Evolutionary conservation across 2,888 invertebrate genomes (phyloP).

Genomic region (Mechanitis messenoides): DNA sequence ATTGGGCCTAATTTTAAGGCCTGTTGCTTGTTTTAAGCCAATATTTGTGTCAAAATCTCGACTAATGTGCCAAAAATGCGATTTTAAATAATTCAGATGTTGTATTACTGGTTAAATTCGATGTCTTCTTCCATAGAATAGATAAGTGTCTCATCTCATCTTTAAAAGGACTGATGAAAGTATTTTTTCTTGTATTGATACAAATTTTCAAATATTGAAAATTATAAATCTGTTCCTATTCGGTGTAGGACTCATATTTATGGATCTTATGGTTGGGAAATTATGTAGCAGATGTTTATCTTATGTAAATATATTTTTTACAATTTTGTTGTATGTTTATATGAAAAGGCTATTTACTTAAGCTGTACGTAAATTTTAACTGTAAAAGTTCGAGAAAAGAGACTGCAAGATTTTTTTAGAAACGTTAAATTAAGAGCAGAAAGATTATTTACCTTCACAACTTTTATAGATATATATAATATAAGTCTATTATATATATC

Average conservation of each 20-base stretch:
- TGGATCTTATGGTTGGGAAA: conserved; percentile 7
- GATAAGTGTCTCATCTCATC: conserved; percentile 5
- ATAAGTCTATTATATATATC: too few relatives aligned
- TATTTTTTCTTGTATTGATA: background rate
- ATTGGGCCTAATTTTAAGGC: conserved; percentile 38
- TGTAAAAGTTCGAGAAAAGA: conserved; percentile 20
- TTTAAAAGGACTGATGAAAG: background rate
- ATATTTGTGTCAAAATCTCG: conserved; percentile 32
- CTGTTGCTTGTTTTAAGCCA: conserved; percentile 30
- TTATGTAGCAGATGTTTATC: conserved; percentile 15
- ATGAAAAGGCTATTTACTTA: conserved; percentile 11
- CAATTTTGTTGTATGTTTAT: conserved; percentile 19
- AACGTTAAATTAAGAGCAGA: conserved; percentile 12
- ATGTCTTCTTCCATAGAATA: conserved; percentile 4
- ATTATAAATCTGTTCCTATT: conserved; percentile 20
- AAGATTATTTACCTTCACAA: conserved; percentile 1
- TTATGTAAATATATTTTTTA: conserved; percentile 21
- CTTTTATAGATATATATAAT: background rate
- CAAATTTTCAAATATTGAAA: conserved; percentile 2
- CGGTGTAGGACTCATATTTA: conserved; percentile 6
- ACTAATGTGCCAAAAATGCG: conserved; percentile 20
- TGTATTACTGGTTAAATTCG: background rate
- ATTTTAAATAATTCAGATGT: conserved; percentile 6
- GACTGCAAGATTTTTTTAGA: conserved; percentile 17
- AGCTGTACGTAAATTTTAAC: conserved; percentile 15